Conservation (phyloP, 2,797 vertebrate species). For the Crypturellus tataupa region DNA sequence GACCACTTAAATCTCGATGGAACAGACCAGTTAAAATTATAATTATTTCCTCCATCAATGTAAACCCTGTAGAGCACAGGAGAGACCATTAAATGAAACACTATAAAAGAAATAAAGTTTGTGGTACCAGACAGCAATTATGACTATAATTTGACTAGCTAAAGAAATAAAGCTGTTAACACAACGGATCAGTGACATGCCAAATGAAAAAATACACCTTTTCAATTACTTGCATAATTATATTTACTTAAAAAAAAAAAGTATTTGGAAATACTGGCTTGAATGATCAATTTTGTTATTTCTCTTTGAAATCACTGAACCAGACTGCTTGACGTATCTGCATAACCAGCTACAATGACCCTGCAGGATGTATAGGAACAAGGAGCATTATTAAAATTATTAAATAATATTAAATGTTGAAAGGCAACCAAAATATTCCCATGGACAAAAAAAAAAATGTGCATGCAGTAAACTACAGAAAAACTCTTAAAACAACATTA, state of each 20-base stretch:
- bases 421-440: slow-evolving; percentile 36
- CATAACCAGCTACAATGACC: neutral
- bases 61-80: slow-evolving; percentile 44
- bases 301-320: slow-evolving; percentile 4
- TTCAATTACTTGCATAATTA: slow-evolving; percentile 15
- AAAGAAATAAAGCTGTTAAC: slow-evolving; percentile 44
- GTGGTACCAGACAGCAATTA: slow-evolving; percentile 55
- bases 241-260: neutral
- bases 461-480: neutral
- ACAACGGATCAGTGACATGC: neutral
- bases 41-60: slow-evolving; percentile 66
- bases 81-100: slow-evolving; percentile 67
- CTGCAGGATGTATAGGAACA: neutral
- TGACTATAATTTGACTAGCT: slow-evolving; percentile 29
- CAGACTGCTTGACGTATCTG: neutral
- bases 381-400: neutral
- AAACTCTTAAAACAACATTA: neutral
- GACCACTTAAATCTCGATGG: slow-evolving; percentile 26
- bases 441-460: neutral
- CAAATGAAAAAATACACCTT: slow-evolving; percentile 2
- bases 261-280: neutral
- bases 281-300: neutral
- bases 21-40: slow-evolving; percentile 59
- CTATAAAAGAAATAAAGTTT: slow-evolving; percentile 59
- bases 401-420: neutral